Evolutionary conservation across 2,888 invertebrate genomes (phyloP).

Genomic region (Lypha dubia): DNA sequence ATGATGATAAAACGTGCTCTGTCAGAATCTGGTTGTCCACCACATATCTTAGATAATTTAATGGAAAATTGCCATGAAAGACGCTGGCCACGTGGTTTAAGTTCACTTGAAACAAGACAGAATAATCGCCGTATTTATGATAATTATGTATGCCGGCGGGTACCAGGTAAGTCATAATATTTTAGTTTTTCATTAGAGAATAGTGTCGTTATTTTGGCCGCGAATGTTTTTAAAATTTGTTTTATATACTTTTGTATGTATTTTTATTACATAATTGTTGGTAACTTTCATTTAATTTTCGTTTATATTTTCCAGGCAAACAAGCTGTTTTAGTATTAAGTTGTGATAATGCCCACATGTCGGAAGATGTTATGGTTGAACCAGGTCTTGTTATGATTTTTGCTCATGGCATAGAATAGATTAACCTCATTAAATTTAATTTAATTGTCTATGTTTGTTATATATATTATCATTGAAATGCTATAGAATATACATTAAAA

Average conservation of each 20-base stretch:
- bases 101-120: slow-evolving; percentile 96
- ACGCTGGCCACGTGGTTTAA: slow-evolving; percentile 96
- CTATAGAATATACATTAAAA: slow-evolving; percentile 39
- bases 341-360: slow-evolving; percentile 97
- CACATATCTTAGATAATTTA: slow-evolving; percentile 95
- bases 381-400: slow-evolving; percentile 99
- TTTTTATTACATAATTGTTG: background rate
- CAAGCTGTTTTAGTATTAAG: slow-evolving; percentile 97
- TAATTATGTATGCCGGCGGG: slow-evolving; percentile 96
- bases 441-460: slow-evolving; percentile 54
- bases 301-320: slow-evolving; percentile 87
- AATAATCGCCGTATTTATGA: slow-evolving; percentile 96
- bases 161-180: slow-evolving; percentile 87
- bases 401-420: slow-evolving; percentile 95
- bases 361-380: slow-evolving; percentile 97
- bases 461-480: slow-evolving; percentile 58
- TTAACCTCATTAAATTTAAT: slow-evolving; percentile 26
- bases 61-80: slow-evolving; percentile 99
- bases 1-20: slow-evolving; percentile 96
- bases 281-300: too few relatives aligned
- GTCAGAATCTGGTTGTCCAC: slow-evolving; percentile 96
- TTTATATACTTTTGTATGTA: too few relatives aligned
- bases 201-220: too few relatives aligned
- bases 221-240: too few relatives aligned
- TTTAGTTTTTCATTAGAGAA: background rate